phyloP scores from a whole-genome alignment of 1,140 invertebrate genomes.

The Brachionus rubens region DNA sequence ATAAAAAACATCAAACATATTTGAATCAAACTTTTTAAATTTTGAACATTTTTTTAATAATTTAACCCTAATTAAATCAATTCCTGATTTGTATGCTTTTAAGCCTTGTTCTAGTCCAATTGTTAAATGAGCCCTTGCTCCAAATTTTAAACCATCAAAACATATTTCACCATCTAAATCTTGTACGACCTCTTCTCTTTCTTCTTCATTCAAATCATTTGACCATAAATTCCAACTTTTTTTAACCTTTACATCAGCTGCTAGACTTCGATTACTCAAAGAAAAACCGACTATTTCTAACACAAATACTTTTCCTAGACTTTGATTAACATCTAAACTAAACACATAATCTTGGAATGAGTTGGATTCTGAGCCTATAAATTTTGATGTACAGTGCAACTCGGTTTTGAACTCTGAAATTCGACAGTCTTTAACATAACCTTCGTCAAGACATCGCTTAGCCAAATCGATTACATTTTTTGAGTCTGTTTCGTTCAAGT shows the following conservation, averaged over 20 bases:
- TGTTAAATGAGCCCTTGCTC: conserved; percentile 15
- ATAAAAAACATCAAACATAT: conserved; percentile 17
- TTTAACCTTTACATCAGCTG: neutral
- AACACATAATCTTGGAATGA: neutral
- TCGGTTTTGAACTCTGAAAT: no score
- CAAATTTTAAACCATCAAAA: neutral
- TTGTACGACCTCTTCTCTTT: neutral
- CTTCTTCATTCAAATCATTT: conserved; percentile 36
- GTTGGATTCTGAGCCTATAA: neutral
- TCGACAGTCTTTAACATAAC: no score
- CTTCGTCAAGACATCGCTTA: no score
- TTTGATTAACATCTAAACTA: neutral
- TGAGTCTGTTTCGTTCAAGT: conserved; percentile 48
- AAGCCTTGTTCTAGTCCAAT: neutral
- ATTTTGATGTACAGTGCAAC: conserved; percentile 39
- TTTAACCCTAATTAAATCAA: conserved; percentile 22
- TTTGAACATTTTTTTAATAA: neutral
- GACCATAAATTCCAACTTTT: neutral
- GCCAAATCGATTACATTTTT: conserved; percentile 47
- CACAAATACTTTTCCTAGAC: neutral
- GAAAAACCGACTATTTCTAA: conserved; percentile 26
- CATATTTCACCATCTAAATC: neutral
- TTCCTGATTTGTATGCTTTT: neutral
- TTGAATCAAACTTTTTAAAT: neutral
- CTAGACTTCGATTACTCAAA: neutral